Evolutionary conservation across 1,140 invertebrate genomes (phyloP), one percentile per base, ranked within the genome.

Genomic region (Drosophila sucinea): DNA sequence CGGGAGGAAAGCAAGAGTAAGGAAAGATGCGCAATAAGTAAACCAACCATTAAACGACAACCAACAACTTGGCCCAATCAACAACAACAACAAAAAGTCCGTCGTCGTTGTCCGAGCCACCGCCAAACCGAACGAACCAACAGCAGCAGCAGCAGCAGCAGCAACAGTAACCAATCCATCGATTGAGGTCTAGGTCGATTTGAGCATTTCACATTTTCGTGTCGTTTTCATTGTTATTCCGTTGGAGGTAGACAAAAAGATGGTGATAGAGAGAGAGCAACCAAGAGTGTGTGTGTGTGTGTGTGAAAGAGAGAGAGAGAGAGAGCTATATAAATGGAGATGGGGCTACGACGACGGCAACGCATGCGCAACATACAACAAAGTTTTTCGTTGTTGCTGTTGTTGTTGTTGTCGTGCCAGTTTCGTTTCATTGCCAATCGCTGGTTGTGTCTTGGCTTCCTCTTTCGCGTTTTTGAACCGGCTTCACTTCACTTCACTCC

Each of bases 141-240:
- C 17, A 17, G 17, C 17, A 17, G 17, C 17, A 17, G 17, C 17
- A 17, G 17, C 17, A 17, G 17, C 17, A 17, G 17, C 17, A 17
- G 17, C 17, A 17, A 17, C 65, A 62, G 60, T 47, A 70, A 54
- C 68, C 68, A 62, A 69, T 70, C 67, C 77, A 81, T 84, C 81
- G 85, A 89, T 89, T 89, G 84, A 90, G 84, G 84, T 89, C 84
- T 89, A 89, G 84, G 84, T 89, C 84, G 84, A 84, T 81, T 81
- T 77, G 58, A 90, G 81, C 84, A 89, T 90, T 90, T 89, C 85
- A 90, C 85, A 89, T 89, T 89, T 87, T 87, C 84, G 84, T 83
- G 85, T 69, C 83, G 82, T 86, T 86, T 81, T 81, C 82, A 87
- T 87, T 86, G 82, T 85, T 70, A 30, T 47, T 54, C 33, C 55